A percentile compares a stretch with the other conserved stretches of the same genome.
phyloP scores from a whole-genome alignment of 2,797 vertebrate species.

The Carcharodon carcharias region DNA sequence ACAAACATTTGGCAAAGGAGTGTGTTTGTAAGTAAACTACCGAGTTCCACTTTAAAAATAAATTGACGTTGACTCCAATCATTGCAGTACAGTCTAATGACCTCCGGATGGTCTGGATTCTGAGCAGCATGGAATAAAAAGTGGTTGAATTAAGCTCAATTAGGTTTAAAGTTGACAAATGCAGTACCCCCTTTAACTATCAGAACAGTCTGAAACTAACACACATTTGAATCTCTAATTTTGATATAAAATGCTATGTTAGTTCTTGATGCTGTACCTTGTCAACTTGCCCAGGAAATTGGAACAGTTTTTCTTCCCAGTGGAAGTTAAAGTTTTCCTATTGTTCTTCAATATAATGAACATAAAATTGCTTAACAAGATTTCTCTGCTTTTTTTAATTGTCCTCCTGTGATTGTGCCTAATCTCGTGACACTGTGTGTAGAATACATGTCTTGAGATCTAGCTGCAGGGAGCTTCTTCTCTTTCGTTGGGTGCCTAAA shows the following conservation, averaged over 20 bases:
- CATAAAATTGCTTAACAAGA: background rate
- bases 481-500: background rate
- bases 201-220: background rate
- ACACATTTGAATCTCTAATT: background rate
- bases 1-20: background rate
- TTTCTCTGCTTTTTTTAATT: background rate
- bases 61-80: constrained; percentile 32
- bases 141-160: constrained; percentile 7
- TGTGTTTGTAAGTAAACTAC: constrained; percentile 23
- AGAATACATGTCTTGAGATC: background rate
- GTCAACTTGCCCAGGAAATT: background rate
- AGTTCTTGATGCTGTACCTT: background rate
- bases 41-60: constrained; percentile 17
- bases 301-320: background rate
- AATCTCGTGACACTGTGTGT: background rate
- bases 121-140: background rate
- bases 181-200: background rate
- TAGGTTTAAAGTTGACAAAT: background rate
- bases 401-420: background rate
- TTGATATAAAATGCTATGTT: background rate
- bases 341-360: background rate
- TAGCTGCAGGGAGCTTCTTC: too few relatives aligned
- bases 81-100: constrained; percentile 9
- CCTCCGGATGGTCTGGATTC: constrained; percentile 22
- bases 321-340: background rate